phyloP scores from a whole-genome alignment of 2,888 invertebrate species.

The Augiades crinisus region DNA sequence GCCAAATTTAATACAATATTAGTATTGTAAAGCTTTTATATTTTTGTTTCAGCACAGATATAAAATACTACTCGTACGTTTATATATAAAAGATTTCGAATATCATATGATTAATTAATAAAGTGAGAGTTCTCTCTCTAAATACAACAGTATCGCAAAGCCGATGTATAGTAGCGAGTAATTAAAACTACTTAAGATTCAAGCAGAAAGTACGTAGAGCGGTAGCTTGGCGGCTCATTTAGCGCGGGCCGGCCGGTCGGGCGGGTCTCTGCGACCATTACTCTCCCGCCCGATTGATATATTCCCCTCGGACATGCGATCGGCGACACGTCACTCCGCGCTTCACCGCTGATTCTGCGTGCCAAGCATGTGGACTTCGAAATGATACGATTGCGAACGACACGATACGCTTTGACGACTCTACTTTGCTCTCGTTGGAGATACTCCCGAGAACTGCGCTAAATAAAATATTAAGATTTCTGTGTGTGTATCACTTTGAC shows the following conservation, averaged over 20 bases:
- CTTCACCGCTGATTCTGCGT: slow-evolving; percentile 35
- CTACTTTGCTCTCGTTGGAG: not conserved
- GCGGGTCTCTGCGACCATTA: slow-evolving; percentile 57
- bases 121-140: too few relatives aligned
- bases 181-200: slow-evolving; percentile 80
- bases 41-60: too few relatives aligned
- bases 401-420: not conserved
- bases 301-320: slow-evolving; percentile 75
- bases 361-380: slow-evolving; percentile 13
- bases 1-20: too few relatives aligned
- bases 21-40: too few relatives aligned
- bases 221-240: slow-evolving; percentile 60
- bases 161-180: slow-evolving; percentile 55
- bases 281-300: slow-evolving; percentile 71
- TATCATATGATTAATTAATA: too few relatives aligned
- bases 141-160: slow-evolving; percentile 6
- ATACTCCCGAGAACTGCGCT: too few relatives aligned
- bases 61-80: too few relatives aligned
- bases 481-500: too few relatives aligned
- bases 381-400: not conserved
- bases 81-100: too few relatives aligned
- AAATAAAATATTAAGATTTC: too few relatives aligned
- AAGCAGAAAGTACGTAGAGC: slow-evolving; percentile 62
- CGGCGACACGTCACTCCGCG: slow-evolving; percentile 70
- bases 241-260: slow-evolving; percentile 44